phyloP scores from a whole-genome alignment of 1,140 invertebrate species.

The Drosophila albomicans region DNA sequence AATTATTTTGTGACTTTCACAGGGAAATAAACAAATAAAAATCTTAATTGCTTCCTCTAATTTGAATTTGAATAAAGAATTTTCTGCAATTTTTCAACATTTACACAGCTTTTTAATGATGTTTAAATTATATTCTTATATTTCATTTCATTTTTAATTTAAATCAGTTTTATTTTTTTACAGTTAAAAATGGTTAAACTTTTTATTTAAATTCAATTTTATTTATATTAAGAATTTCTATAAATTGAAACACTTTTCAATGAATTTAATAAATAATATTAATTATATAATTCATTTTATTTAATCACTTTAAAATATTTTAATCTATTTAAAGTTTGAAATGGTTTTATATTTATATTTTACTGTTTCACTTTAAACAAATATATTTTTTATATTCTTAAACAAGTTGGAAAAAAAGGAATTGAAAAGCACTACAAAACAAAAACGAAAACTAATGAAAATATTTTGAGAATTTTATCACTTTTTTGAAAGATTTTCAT shows the following conservation, averaged over 20 bases:
- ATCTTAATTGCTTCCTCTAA: neutral
- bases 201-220: too few species aligned
- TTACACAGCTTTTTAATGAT: neutral
- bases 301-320: neutral
- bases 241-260: neutral
- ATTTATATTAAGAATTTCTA: too few species aligned
- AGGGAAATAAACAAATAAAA: conserved; percentile 21
- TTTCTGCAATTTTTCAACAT: neutral
- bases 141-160: neutral
- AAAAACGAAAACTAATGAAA: conserved; percentile 9
- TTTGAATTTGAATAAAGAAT: neutral
- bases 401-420: neutral
- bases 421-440: conserved; percentile 10
- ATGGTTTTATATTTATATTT: neutral
- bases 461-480: conserved; percentile 1
- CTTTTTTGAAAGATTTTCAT: neutral
- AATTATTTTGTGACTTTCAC: conserved; percentile 3
- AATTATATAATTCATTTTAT: neutral
- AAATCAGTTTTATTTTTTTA: neutral
- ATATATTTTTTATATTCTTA: neutral
- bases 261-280: neutral
- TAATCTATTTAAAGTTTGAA: too few species aligned
- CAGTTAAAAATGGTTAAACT: too few species aligned
- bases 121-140: neutral
- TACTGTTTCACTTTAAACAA: neutral